Conservation (phyloP, 2,888 invertebrate species). For the Polymixis lichenea region DNA sequence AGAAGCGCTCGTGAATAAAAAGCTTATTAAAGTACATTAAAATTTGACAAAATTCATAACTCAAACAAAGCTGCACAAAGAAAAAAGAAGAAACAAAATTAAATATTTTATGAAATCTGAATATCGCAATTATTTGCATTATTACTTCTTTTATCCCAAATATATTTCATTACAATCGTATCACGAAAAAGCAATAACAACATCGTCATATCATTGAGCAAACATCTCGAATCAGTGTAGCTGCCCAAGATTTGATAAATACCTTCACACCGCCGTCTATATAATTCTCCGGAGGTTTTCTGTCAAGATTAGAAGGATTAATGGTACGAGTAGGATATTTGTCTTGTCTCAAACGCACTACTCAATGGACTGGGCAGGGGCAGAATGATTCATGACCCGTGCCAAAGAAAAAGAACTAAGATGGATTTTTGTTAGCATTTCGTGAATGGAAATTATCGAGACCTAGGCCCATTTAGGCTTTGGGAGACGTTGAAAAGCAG, state of each 20-base stretch:
- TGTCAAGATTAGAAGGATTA: slow-evolving; percentile 87
- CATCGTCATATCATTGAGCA: slow-evolving; percentile 58
- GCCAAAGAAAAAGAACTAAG: slow-evolving; percentile 56
- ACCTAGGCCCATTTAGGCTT: slow-evolving; percentile 33
- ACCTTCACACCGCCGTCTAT: slow-evolving; percentile 63
- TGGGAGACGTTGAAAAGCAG: neutral
- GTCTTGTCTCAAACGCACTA: slow-evolving; percentile 79
- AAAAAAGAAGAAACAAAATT: no score
- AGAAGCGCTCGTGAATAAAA: neutral
- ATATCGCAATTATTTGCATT: neutral
- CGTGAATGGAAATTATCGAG: slow-evolving; percentile 57
- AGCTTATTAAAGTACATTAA: neutral
- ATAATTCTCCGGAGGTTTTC: slow-evolving; percentile 77
- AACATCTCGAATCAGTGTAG: slow-evolving; percentile 56
- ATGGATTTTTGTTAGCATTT: slow-evolving; percentile 54
- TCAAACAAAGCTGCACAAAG: neutral
- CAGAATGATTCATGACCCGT: slow-evolving; percentile 67
- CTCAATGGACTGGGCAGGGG: slow-evolving; percentile 66
- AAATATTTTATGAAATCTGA: neutral
- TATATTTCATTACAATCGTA: neutral
- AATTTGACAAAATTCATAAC: no score
- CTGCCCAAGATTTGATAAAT: slow-evolving; percentile 69
- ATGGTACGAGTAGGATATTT: slow-evolving; percentile 81
- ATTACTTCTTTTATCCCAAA: neutral
- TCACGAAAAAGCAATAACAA: slow-evolving; percentile 38